Evolutionary conservation across 2,797 vertebrate species (phyloP).

Genomic region (Anabacerthia variegaticeps): DNA sequence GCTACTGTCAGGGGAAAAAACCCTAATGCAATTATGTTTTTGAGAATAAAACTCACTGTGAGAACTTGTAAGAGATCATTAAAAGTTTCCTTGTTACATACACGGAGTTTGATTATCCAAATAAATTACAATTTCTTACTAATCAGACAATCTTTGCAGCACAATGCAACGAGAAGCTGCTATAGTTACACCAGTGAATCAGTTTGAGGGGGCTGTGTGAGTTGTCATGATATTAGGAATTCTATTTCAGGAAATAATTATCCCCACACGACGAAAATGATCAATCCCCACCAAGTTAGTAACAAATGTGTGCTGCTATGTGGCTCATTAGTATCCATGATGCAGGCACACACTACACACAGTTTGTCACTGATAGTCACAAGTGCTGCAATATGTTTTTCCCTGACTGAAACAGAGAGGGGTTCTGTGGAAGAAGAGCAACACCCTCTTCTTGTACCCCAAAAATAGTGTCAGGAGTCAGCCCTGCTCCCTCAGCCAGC

Average conservation of each 20-base stretch:
- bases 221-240: conserved; percentile 65
- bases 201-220: conserved; percentile 39
- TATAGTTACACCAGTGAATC: conserved; percentile 61
- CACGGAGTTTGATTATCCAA: conserved; percentile 21
- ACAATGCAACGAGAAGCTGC: conserved; percentile 39
- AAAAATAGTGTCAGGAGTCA: not conserved
- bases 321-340: conserved; percentile 29
- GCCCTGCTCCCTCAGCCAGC: not conserved
- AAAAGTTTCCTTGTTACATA: not conserved
- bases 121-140: conserved; percentile 40
- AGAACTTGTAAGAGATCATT: not conserved
- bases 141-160: conserved; percentile 40
- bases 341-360: conserved; percentile 4
- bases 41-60: not conserved
- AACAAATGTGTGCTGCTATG: conserved; percentile 10
- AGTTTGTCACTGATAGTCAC: not conserved
- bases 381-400: not conserved
- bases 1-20: not conserved
- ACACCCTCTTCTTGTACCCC: not conserved
- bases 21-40: not conserved
- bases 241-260: conserved; percentile 72
- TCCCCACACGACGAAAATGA: conserved; percentile 38
- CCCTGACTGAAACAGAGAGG: not conserved
- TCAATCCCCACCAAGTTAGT: conserved; percentile 45
- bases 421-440: not conserved